A percentile compares a stretch with the other conserved stretches of the same genome.
Evolutionary conservation across 2,888 invertebrate species (phyloP).

Genomic region (Rhimphoctona megacephalus): DNA sequence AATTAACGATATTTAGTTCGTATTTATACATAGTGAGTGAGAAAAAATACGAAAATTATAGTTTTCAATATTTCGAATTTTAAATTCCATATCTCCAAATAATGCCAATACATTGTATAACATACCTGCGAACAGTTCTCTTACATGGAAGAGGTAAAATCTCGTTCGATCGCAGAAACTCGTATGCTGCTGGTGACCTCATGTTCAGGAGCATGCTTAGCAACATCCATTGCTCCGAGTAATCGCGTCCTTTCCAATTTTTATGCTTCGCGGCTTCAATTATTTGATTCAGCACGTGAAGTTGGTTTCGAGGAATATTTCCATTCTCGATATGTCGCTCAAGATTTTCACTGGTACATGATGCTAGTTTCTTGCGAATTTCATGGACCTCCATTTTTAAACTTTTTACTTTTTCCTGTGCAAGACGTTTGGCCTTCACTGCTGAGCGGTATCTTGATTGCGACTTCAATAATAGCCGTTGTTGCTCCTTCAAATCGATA

Average conservation of each 20-base stretch:
- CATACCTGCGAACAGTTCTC: conserved; percentile 52
- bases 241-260: conserved; percentile 50
- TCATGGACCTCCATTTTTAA: conserved; percentile 30
- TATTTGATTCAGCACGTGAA: conserved; percentile 41
- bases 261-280: conserved; percentile 42
- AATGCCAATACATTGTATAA: conserved; percentile 4
- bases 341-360: conserved; percentile 33
- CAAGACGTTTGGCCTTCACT: too few relatives aligned
- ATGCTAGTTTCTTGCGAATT: conserved; percentile 39
- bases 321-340: conserved; percentile 30
- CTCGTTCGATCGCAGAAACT: conserved; percentile 55
- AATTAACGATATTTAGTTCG: conserved; percentile 30
- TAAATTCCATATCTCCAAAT: conserved; percentile 1
- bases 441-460: conserved; percentile 35
- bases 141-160: conserved; percentile 48
- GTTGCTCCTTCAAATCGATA: conserved; percentile 16
- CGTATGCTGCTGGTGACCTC: conserved; percentile 54
- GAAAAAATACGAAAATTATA: conserved; percentile 30
- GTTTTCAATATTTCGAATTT: too few relatives aligned
- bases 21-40: conserved; percentile 27
- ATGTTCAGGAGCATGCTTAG: conserved; percentile 65
- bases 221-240: conserved; percentile 65
- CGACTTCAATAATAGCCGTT: conserved; percentile 13
- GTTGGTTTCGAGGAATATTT: conserved; percentile 35
- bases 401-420: conserved; percentile 24